These are phyloP conservation scores for Poecilia velifera DNA, from an alignment of 2,797 vertebrate species.

Conservation along the genomic window DNA sequence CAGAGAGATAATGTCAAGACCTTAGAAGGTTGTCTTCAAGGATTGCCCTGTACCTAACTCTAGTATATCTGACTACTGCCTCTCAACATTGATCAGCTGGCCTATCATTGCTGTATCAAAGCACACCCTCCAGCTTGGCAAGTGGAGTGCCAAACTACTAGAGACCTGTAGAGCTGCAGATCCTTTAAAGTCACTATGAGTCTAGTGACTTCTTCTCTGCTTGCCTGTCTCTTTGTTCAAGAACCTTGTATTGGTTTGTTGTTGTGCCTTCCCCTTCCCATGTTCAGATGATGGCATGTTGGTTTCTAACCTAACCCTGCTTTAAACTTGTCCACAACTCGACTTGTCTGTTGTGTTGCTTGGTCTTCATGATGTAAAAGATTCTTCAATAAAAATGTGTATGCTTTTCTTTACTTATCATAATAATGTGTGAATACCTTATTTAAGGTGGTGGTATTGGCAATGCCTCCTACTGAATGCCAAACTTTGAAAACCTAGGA, in stretches of 20 bases:
- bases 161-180: not conserved
- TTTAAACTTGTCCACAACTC: not conserved
- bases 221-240: not conserved
- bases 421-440: not conserved
- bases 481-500: constrained; percentile 10
- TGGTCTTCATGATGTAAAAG: not conserved
- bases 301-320: not conserved
- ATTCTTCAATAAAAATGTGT: constrained; percentile 14
- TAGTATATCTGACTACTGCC: not conserved
- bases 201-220: not conserved
- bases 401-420: not conserved
- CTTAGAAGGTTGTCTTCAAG: not conserved
- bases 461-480: constrained; percentile 9
- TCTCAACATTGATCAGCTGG: not conserved
- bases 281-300: not conserved
- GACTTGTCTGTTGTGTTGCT: not conserved
- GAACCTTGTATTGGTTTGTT: not conserved
- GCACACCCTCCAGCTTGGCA: not conserved
- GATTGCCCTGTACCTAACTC: not conserved
- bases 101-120: not conserved
- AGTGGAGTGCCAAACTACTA: not conserved
- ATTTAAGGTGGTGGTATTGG: constrained; percentile 1
- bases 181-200: not conserved
- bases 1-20: not conserved
- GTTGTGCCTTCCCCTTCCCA: not conserved